Evolutionary conservation across 1,140 invertebrate genomes (phyloP).

Genomic region (Hylaeus anthracinus): DNA sequence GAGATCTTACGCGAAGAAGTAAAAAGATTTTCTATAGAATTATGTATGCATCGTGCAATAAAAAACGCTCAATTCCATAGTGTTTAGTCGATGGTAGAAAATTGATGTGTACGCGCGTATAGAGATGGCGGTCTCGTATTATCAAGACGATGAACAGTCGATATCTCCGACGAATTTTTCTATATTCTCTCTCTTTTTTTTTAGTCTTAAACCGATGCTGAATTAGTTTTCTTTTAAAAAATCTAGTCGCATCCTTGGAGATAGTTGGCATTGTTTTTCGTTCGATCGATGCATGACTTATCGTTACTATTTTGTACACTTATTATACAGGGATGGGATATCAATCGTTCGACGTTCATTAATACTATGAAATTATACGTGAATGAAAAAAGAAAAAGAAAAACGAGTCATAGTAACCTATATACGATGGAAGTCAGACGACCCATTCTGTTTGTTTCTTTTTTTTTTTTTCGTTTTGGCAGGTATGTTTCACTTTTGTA

Average conservation of each 20-base stretch:
- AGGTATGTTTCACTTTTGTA: conserved; percentile 21
- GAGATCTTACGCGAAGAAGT: conserved; percentile 60
- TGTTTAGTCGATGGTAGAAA: conserved; percentile 69
- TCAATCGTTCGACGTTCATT: conserved; percentile 18
- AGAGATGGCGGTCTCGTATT: conserved; percentile 50
- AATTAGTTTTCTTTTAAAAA: conserved; percentile 41
- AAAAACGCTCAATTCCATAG: conserved; percentile 75
- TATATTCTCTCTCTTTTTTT: conserved; percentile 22
- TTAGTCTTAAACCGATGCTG: conserved; percentile 42
- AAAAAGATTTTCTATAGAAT: conserved; percentile 58
- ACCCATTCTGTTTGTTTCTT: conserved; percentile 18
- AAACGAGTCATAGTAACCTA: conserved; percentile 50
- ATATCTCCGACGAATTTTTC: conserved; percentile 39
- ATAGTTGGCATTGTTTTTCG: conserved; percentile 11
- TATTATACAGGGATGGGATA: conserved; percentile 43
- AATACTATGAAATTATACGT: conserved; percentile 30
- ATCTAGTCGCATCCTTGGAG: conserved; percentile 39
- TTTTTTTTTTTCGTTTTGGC: conserved; percentile 26
- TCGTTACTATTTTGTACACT: conserved; percentile 41
- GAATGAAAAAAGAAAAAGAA: conserved; percentile 17
- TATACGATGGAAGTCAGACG: conserved; percentile 44
- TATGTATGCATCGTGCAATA: conserved; percentile 59
- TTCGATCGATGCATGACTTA: conserved; percentile 38
- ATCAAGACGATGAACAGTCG: conserved; percentile 47
- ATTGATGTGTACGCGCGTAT: conserved; percentile 59